Base-by-base conservation (phyloP, 2,113 vertebrate species). In the Monopterus albus region DNA sequence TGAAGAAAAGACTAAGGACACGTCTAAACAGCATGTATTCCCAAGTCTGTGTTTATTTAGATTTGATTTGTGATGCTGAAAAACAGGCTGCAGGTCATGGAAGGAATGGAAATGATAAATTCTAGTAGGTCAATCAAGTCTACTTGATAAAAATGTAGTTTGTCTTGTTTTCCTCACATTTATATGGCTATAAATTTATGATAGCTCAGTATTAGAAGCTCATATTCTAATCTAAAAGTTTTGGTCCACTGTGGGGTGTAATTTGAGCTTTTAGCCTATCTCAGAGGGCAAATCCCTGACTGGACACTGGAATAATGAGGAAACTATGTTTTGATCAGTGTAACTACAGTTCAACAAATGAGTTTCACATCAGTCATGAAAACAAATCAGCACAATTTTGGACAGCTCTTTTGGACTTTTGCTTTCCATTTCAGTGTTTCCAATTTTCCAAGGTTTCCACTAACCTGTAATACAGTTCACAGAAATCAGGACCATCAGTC, bases 371-470 rank as follows among this genome's bases (percentile, higher is more conserved):
- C 50, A 29, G 31, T 56, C 42, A 31, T 20, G 55, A 63, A 61
- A 39, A 66, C 35, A 61, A 55, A 69, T 63, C 79, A 46, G 25
- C n/a, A 13, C 18, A 49, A 33, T 14, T 31, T 20, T 56, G 33
- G 72, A 52, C 13, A 8, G 23, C 18, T 23, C 17, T 59, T 45
- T 8, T 56, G 26, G 21, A 47, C 38, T n/a, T 38, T 12, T 17
- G 6, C 50, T 43, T 51, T 14, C 33, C 29, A 42, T 33, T 38
- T 18, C 25, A 53, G 35, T 28, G 33, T 76, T 74, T 68, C 49
- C 60, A 62, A 15, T 42, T 46, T 21, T 15, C 82, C 65, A 36
- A 77, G 75, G 43, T 69, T 84, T 82, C 78, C 57, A 64, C 45
- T 21, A 72, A 75, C 61, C 42, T 75, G 28, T 67, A 71, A 76